Conservation (phyloP, 2,113 vertebrate species). For the Hepsetus odoe region DNA sequence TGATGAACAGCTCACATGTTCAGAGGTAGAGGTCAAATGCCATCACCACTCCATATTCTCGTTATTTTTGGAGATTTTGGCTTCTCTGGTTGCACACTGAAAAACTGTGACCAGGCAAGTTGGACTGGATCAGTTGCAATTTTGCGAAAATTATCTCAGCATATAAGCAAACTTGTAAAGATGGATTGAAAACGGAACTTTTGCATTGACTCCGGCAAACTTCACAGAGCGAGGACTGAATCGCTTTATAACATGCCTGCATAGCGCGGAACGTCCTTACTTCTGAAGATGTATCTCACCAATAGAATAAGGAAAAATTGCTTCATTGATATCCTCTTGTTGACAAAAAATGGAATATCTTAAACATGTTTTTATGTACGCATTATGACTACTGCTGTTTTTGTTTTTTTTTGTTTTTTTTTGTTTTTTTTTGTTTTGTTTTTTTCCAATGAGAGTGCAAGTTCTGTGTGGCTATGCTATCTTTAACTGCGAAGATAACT, state of each 20-base stretch:
- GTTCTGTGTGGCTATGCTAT: slow-evolving; percentile 7
- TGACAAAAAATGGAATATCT: slow-evolving; percentile 55
- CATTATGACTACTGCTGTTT: slow-evolving; percentile 71
- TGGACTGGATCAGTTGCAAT: slow-evolving; percentile 21
- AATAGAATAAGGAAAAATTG: slow-evolving; percentile 64
- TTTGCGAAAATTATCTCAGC: neutral
- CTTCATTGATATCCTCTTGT: slow-evolving; percentile 63
- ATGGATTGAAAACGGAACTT: slow-evolving; percentile 30
- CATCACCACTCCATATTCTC: neutral
- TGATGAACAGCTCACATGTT: neutral
- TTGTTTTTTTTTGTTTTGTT: slow-evolving; percentile 39
- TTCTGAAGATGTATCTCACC: slow-evolving; percentile 58
- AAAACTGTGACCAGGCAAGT: neutral
- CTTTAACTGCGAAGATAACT: slow-evolving; percentile 64
- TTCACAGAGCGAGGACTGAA: slow-evolving; percentile 15
- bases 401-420: slow-evolving; percentile 20
- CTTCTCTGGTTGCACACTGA: slow-evolving; percentile 15
- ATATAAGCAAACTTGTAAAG: slow-evolving; percentile 37
- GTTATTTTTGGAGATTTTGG: neutral
- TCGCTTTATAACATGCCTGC: slow-evolving; percentile 35
- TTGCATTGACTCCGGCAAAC: neutral
- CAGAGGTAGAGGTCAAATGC: neutral
- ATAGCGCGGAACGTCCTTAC: slow-evolving; percentile 30
- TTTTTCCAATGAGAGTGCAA: slow-evolving; percentile 54
- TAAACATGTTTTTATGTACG: slow-evolving; percentile 70